Base-by-base conservation (phyloP, 2,797 vertebrate species). In the Chelidonichthys spinosus region DNA sequence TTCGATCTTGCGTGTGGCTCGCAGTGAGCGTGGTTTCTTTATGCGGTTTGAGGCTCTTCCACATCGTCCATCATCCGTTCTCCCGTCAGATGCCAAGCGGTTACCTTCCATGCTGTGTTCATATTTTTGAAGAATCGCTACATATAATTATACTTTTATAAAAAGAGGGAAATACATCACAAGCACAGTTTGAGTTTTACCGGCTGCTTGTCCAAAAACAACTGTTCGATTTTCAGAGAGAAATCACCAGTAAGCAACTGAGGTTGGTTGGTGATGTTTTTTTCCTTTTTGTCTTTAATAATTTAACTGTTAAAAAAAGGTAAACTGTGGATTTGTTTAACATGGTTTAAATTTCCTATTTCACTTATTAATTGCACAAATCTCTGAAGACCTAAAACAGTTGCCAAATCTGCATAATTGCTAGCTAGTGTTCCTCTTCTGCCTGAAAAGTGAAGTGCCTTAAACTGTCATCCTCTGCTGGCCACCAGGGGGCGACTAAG, bases 101-200 rank as follows among this genome's bases (percentile, higher is more conserved):
- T 46, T 18, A 5, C 59, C 59, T 11, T 25, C 18, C 66, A 72
- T 4, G 47, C 49, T 63, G 42, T 33, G 59, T 69, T 80, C 64
- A 72, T 54, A 50, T 56, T 72, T 13, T 70, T 64, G 2, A 60
- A 67, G 5, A 39, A 18, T 64, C 53, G 37, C 49, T 54, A 52
- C 56, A 71, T 10, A 62, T 46, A 54, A 71, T 74, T 62, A 54
- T 44, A 62, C 10, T 54, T 73, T 78, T 74, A 54, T 11, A 58
- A 42, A 35, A 25, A 25, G 25, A 25, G 25, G 40, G 49, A 50
- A 42, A 46, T 25, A 17, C 32, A 69, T 81, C 42, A 11, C 50
- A 4, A 44, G 18, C n/a, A 5, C 15, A 4, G 56, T 58, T 78
- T 55, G 8, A 64, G 46, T 49, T 60, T 37, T 59, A 68, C 63